phyloP scores from a whole-genome alignment of 2,113 vertebrate genomes.

The Pica pica region DNA sequence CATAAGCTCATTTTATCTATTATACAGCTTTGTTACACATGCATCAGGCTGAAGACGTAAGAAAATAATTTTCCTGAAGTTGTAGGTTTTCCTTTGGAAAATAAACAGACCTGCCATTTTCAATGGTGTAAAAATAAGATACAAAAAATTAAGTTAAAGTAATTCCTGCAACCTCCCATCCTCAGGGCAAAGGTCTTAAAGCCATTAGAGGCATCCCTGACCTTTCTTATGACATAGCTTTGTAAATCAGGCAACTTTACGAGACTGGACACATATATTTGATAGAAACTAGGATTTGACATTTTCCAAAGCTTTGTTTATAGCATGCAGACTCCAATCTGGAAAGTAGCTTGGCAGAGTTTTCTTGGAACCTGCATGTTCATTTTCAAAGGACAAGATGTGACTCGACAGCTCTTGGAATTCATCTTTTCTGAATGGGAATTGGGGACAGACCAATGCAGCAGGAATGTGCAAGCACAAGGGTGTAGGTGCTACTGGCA shows the following conservation, averaged over 20 bases:
- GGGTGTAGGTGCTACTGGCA: neutral
- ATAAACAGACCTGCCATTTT: neutral
- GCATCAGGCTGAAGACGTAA: neutral
- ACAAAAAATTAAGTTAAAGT: neutral
- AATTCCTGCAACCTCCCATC: neutral
- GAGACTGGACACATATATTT: neutral
- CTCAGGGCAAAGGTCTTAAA: neutral
- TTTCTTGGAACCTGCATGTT: neutral
- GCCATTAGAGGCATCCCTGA: neutral
- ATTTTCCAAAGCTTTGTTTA: neutral
- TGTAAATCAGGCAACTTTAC: neutral
- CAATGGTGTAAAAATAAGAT: neutral
- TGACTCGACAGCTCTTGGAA: neutral
- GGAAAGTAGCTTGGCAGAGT: neutral
- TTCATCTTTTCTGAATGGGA: neutral
- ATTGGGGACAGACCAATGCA: fast-evolving
- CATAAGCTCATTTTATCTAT: neutral
- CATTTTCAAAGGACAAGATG: neutral
- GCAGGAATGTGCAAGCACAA: fast-evolving
- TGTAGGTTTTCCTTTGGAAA: neutral
- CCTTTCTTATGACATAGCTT: neutral
- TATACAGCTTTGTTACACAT: neutral
- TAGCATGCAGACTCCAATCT: neutral
- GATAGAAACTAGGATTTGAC: neutral
- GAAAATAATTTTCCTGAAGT: neutral